phyloP scores from a whole-genome alignment of 2,888 invertebrate species.

The Amiota mariae region DNA sequence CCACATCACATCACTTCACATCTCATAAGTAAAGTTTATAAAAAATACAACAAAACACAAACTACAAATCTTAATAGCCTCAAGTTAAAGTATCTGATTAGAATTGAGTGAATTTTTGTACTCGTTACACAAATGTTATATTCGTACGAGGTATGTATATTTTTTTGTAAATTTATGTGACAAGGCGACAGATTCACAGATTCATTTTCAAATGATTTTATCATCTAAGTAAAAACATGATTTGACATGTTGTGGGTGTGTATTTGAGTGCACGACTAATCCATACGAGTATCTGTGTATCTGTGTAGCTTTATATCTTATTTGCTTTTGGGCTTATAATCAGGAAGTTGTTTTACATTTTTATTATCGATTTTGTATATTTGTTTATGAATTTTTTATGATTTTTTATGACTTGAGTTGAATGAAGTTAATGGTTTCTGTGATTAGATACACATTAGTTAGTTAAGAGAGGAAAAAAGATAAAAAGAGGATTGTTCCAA shows the following conservation, averaged over 20 bases:
- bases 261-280: background rate
- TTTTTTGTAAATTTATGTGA: constrained; percentile 51
- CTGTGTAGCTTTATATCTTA: background rate
- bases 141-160: too few species aligned
- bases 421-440: constrained; percentile 6
- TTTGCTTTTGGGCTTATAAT: background rate
- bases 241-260: constrained; percentile 11
- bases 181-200: constrained; percentile 63
- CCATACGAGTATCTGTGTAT: background rate
- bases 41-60: too few species aligned
- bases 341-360: constrained; percentile 20
- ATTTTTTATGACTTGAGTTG: constrained; percentile 11
- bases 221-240: constrained; percentile 43
- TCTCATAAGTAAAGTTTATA: too few species aligned
- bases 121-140: too few species aligned
- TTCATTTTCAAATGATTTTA: constrained; percentile 60
- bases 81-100: constrained; percentile 3
- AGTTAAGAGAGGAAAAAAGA: background rate
- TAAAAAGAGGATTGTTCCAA: background rate
- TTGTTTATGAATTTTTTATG: constrained; percentile 16
- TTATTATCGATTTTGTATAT: constrained; percentile 8
- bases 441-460: background rate
- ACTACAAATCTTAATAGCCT: background rate
- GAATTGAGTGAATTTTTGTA: too few species aligned
- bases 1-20: too few species aligned